These are phyloP conservation scores for Callocephalon fimbriatum DNA, from an alignment of 2,113 vertebrate genomes.

Conservation along the genomic window DNA sequence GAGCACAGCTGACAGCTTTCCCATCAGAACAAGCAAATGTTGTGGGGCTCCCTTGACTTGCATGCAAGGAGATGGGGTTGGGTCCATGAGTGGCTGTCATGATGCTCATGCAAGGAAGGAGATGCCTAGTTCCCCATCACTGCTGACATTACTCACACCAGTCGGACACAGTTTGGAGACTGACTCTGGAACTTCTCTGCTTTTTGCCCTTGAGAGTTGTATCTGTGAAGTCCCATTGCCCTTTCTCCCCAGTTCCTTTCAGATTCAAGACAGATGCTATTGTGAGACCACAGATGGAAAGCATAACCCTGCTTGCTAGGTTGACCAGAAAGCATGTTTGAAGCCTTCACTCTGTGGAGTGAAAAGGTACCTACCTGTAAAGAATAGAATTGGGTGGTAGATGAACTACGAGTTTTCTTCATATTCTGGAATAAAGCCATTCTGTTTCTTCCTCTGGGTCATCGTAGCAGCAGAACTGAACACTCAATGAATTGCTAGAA, in stretches of 20 bases:
- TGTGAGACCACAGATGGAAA: background rate
- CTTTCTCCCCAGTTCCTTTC: background rate
- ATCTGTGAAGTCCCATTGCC: fast-evolving
- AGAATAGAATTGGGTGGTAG: fast-evolving
- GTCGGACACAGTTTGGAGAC: fast-evolving
- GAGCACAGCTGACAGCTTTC: background rate
- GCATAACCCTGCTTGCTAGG: background rate
- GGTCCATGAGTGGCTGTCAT: background rate
- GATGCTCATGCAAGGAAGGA: background rate
- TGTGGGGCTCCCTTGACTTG: fast-evolving
- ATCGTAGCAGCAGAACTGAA: background rate
- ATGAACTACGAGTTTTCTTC: background rate
- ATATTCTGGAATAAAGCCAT: background rate
- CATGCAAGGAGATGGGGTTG: fast-evolving
- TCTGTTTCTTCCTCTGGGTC: background rate
- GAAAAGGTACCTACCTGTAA: background rate
- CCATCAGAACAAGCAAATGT: background rate
- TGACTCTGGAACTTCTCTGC: background rate
- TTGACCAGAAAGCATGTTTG: background rate
- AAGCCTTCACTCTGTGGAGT: background rate
- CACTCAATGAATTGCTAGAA: fast-evolving
- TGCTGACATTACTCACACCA: fast-evolving
- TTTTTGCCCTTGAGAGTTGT: background rate
- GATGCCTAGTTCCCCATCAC: background rate
- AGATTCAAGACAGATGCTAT: background rate